Evolutionary conservation across 2,113 vertebrate genomes (phyloP), one percentile per base, ranked within the genome.

Genomic region (Carollia perspicillata): DNA sequence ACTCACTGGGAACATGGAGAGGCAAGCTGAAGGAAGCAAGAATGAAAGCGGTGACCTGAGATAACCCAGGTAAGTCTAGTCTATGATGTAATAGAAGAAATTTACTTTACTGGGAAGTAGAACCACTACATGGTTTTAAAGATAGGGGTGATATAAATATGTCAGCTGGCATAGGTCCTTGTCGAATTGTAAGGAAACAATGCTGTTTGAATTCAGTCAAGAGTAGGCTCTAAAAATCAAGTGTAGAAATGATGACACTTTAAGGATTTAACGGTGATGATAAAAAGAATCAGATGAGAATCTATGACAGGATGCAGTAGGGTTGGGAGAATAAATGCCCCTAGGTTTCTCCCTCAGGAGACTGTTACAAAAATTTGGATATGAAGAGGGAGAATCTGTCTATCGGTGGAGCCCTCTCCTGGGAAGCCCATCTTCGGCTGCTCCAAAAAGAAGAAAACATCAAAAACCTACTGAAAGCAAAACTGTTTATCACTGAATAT

Each of bases 161-260:
- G 33, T 86, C 68, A 69, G 10, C 49, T 69, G 60, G 20, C 49
- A 90, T 75, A 58, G 28, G 14, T 79, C 33, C 65, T 74, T 79
- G 8, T n/a, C 79, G 42, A 84, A 84, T 18, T 68, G 4, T 33
- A 74, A 90, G 40, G 65, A 93, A 95, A 95, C 22, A 17, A 66
- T 78, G 86, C 47, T 68, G 9, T 78, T 87, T 66, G 63, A 71
- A 83, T 84, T 28, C 81, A 71, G 35, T 79, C 14, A 84, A 90
- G 23, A 66, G 8, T 10, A 66, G 85, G 4, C 11, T 83, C 10
- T 81, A 72, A 94, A 83, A 90, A 78, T 90, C 75, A 72, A 85
- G 40, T 80, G 72, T 53, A 93, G 71, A 79, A 92, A 80, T 92
- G 26, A 53, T 71, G 47, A 77, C n/a, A 84, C 47, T 85, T 92